Evolutionary conservation across 2,888 invertebrate species (phyloP).

Genomic region (Bombylius major): DNA sequence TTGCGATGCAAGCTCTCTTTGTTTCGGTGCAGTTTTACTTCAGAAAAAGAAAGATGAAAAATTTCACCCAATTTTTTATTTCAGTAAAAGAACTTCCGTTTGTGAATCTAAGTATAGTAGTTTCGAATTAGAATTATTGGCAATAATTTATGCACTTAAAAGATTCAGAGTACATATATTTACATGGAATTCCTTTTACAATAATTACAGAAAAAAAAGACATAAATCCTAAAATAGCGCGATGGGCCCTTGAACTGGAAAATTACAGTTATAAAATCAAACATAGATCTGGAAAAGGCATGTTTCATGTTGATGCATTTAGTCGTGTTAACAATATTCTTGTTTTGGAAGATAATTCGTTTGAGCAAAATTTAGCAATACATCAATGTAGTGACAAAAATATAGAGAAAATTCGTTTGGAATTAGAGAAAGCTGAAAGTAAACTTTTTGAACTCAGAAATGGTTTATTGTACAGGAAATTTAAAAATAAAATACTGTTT

Average conservation of each 20-base stretch:
- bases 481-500: not conserved
- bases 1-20: not conserved
- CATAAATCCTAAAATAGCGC: slow-evolving; percentile 14
- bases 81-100: slow-evolving; percentile 19
- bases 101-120: slow-evolving; percentile 19
- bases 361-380: not conserved
- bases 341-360: not conserved
- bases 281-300: slow-evolving; percentile 10
- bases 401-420: not conserved
- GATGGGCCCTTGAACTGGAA: slow-evolving; percentile 11
- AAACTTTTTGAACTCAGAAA: not conserved
- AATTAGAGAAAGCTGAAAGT: slow-evolving; percentile 1
- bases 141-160: slow-evolving; percentile 18
- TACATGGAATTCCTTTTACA: slow-evolving; percentile 17
- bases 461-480: not conserved
- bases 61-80: slow-evolving; percentile 20
- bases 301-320: slow-evolving; percentile 18
- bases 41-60: no score
- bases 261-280: slow-evolving; percentile 17
- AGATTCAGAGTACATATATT: slow-evolving; percentile 18
- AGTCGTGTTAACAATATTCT: slow-evolving; percentile 18
- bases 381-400: not conserved
- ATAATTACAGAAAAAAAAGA: slow-evolving; percentile 20
- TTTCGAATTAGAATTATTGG: slow-evolving; percentile 21
- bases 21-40: not conserved